Percentiles rank a stretch among this genome's conserved stretches.
Evolutionary conservation across 1,140 invertebrate genomes (phyloP).

Genomic region (Tigriopus japonicus): DNA sequence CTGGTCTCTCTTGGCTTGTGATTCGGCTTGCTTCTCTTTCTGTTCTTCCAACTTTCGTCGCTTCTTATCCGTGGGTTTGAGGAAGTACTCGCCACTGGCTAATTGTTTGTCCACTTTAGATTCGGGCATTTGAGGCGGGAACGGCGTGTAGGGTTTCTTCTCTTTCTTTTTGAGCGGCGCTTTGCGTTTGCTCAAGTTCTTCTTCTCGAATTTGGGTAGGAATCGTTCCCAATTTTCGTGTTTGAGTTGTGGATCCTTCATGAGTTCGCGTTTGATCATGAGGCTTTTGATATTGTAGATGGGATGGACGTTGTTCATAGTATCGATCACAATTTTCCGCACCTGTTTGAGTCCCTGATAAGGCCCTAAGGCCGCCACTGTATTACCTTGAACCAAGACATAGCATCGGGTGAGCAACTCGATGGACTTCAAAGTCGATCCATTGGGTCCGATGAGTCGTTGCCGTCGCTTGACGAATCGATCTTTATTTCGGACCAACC

Average conservation of each 20-base stretch:
- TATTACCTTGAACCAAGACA: slow-evolving; percentile 89
- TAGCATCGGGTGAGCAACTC: slow-evolving; percentile 96
- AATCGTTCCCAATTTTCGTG: slow-evolving; percentile 96
- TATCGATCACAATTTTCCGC: slow-evolving; percentile 78
- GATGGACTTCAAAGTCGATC: slow-evolving; percentile 90
- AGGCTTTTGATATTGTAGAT: slow-evolving; percentile 96
- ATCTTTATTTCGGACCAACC: slow-evolving; percentile 72
- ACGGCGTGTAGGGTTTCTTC: slow-evolving; percentile 90
- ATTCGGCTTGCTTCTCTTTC: slow-evolving; percentile 38
- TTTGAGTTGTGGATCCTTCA: slow-evolving; percentile 35
- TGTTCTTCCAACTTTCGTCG: slow-evolving; percentile 44
- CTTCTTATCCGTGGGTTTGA: slow-evolving; percentile 60
- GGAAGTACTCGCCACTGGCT: slow-evolving; percentile 89
- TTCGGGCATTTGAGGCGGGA: slow-evolving; percentile 79
- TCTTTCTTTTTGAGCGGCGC: slow-evolving; percentile 60
- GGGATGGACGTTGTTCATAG: slow-evolving; percentile 99
- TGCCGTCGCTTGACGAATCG: slow-evolving; percentile 90
- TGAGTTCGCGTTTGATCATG: slow-evolving; percentile 91
- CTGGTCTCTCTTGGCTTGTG: slow-evolving; percentile 50
- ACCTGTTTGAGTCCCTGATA: slow-evolving; percentile 54
- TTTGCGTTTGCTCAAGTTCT: slow-evolving; percentile 67
- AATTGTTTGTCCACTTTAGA: slow-evolving; percentile 86
- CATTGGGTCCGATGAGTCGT: slow-evolving; percentile 85
- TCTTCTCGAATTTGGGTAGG: slow-evolving; percentile 83
- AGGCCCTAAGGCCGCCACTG: slow-evolving; percentile 87